Evolutionary conservation across 2,113 vertebrate genomes (phyloP).

Genomic region (Sceloporus tristichus): DNA sequence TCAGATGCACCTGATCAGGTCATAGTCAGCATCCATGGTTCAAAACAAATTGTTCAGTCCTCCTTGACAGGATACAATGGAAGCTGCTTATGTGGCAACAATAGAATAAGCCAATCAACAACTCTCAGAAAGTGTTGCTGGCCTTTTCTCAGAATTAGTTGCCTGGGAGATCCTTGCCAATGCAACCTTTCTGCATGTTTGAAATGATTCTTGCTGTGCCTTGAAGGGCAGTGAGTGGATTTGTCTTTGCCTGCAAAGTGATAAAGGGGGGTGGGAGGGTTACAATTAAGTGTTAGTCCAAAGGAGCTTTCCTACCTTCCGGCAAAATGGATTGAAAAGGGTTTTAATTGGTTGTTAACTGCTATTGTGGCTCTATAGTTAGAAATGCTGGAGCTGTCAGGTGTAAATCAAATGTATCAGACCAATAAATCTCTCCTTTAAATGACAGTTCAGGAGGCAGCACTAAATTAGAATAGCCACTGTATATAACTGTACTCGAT

Average conservation of each 20-base stretch:
- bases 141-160: background rate
- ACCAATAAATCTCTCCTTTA: slow-evolving; percentile 67
- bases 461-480: slow-evolving; percentile 53
- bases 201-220: background rate
- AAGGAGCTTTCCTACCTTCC: background rate
- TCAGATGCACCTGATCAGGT: background rate
- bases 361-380: slow-evolving; percentile 56
- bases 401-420: slow-evolving; percentile 71
- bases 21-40: background rate
- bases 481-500: slow-evolving; percentile 46
- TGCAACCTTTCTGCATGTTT: background rate
- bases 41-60: slow-evolving; percentile 3
- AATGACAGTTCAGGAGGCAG: slow-evolving; percentile 70
- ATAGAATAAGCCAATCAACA: slow-evolving; percentile 23
- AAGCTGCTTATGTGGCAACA: background rate
- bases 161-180: background rate
- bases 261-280: slow-evolving; percentile 17
- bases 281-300: background rate
- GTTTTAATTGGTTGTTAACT: slow-evolving; percentile 76
- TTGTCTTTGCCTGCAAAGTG: background rate
- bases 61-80: background rate
- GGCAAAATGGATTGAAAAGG: slow-evolving; percentile 50
- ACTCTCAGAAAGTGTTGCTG: background rate
- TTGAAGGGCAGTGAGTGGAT: slow-evolving; percentile 4
- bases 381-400: slow-evolving; percentile 59